Evolutionary conservation across 2,797 vertebrate genomes (phyloP), one percentile per base, ranked within the genome.

Genomic region (Eidolon dupreanum): DNA sequence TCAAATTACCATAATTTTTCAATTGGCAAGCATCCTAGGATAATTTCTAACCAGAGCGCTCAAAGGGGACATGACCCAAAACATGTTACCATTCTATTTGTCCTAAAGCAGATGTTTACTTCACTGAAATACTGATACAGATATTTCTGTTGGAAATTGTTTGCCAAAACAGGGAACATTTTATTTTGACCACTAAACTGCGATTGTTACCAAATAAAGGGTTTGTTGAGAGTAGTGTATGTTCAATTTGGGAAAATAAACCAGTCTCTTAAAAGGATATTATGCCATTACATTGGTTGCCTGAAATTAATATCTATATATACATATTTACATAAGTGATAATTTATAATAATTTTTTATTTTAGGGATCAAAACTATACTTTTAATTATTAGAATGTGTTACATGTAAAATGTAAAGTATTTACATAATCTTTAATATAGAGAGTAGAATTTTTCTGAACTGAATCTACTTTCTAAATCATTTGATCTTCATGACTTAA

Each of bases 41-140:
- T 83, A 73, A 59, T 78, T 61, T 83, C 19, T 53, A 79, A n/a
- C 19, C 33, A 93, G 81, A 86, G 49, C 22, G 82, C 33, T 74
- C 17, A 36, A 51, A 90, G 33, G 24, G 1, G 28, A 73, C 43
- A 66, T 87, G 55, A 41, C 49, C 17, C 61, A 78, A 92, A 83
- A 38, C 24, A 75, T 36, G 33, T 51, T 38, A 19, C 6, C 49
- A 33, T 92, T 82, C 4, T 73, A 5, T 71, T 73, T 61, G 55
- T 90, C 41, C n/a, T 84, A 55, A 83, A 92, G 41, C n/a, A 93
- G 63, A 70, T 90, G 75, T 71, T 85, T 89, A 31, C 51, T 83
- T 95, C 79, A 28, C 24, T 61, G 33, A 77, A 90, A 94, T 55
- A 36, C 41, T 28, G 38, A 65, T 33, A 46, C 2, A 70, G 15